Percentiles rank a stretch among this genome's conserved stretches.
Evolutionary conservation across 2,113 vertebrate genomes (phyloP).

Genomic region (Zapus hudsonius): DNA sequence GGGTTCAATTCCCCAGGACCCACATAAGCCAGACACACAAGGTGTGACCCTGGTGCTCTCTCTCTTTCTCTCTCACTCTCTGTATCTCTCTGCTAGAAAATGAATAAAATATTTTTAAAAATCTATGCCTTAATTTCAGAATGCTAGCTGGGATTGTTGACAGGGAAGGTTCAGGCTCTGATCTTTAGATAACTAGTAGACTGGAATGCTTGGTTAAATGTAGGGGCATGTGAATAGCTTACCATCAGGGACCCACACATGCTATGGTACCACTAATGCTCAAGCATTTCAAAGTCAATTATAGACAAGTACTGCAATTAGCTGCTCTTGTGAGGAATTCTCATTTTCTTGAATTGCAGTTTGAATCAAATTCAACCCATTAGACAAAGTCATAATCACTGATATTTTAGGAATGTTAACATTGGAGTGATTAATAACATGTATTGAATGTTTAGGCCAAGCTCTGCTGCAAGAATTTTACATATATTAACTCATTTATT

Average conservation of each 20-base stretch:
- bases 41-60: too few species aligned
- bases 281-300: not conserved
- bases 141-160: not conserved
- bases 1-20: too few species aligned
- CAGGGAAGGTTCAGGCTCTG: not conserved
- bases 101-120: not conserved
- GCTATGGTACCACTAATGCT: not conserved
- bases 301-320: not conserved
- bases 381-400: not conserved
- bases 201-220: not conserved
- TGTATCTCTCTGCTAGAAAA: too few species aligned
- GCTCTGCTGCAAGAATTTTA: not conserved
- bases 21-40: too few species aligned
- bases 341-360: not conserved
- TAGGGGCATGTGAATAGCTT: not conserved
- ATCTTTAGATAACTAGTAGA: not conserved
- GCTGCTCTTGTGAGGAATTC: not conserved
- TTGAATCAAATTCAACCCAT: not conserved
- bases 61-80: too few species aligned
- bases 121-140: not conserved
- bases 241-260: not conserved
- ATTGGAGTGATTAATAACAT: not conserved
- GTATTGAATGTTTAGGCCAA: not conserved
- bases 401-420: not conserved
- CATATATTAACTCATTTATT: not conserved